Base-by-base conservation (phyloP, 1,140 invertebrate genomes). In the Scaptomyza graminum region DNA sequence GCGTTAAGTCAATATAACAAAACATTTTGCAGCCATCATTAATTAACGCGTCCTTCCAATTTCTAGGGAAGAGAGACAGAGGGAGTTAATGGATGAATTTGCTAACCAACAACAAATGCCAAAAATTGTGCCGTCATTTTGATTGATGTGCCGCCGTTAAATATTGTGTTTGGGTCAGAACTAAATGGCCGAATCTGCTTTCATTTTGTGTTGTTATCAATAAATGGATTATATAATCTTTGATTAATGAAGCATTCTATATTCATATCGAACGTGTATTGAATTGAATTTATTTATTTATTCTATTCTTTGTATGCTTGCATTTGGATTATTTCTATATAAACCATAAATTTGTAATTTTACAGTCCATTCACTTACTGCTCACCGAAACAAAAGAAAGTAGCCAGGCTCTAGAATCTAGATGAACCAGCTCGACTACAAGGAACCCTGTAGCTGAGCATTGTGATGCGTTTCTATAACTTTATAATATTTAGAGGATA, bases 141-240 rank as follows among this genome's bases (percentile, higher is more conserved):
- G 79, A 82, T 82, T 82, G 79, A 82, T 82, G 79, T 46, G 39
- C 64, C 62, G 67, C 51, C 70, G 59, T 70, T 81, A n/a, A n/a
- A n/a, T 81, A 50, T 59, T 64, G 54, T 56, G 59, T 63, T 49
- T 44, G 28, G 34, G 15, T 64, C 28, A 5, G 28, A 43, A 15
- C 71, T 49, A 70, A 65, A 64, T 64, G 61, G 12, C 41, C 16
- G 18, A 37, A 12, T 5, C 37, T n/a, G 8, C 37, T 56, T 13
- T 15, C 4, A 22, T 44, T 22, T 28, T 34, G 7, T 41, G 12
- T 51, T 52, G 31, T 16, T 37, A 31, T 55, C 18, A 39, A 39
- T 55, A n/a, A 7, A 39, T 55, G 15, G 52, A 28, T 64, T 13
- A 56, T 56, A 46, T 54, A 57, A 70, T 70, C 67, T 51, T 56